Conservation (phyloP, 2,888 invertebrate genomes). For the Lithophane leautieri region DNA sequence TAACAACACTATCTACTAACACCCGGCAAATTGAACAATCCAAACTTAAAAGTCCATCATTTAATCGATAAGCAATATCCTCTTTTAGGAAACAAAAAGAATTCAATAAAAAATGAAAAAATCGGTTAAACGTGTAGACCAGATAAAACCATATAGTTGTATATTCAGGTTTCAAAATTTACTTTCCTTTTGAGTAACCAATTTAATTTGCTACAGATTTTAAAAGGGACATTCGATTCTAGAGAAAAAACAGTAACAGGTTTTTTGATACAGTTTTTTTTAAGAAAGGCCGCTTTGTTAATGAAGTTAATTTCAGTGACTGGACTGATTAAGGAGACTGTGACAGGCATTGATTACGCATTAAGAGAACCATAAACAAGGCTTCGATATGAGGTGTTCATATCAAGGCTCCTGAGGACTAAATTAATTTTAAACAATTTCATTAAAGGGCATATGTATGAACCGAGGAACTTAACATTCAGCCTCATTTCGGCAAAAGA, state of each 20-base stretch:
- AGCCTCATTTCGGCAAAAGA: slow-evolving; percentile 57
- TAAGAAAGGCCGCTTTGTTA: slow-evolving; percentile 81
- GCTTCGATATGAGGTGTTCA: slow-evolving; percentile 31
- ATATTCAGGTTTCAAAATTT: slow-evolving; percentile 69
- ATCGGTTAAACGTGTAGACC: slow-evolving; percentile 9
- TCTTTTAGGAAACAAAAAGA: slow-evolving; percentile 3
- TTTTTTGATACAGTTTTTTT: slow-evolving; percentile 80
- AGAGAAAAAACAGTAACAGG: slow-evolving; percentile 77
- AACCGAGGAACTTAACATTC: slow-evolving; percentile 23
- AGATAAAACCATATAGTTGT: slow-evolving; percentile 59
- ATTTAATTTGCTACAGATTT: slow-evolving; percentile 78
- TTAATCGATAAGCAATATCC: slow-evolving; percentile 27
- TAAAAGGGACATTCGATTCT: slow-evolving; percentile 78
- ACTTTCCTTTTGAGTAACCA: slow-evolving; percentile 71
- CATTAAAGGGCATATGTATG: neutral
- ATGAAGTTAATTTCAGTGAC: slow-evolving; percentile 84
- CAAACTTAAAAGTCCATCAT: slow-evolving; percentile 11
- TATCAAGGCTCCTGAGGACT: slow-evolving; percentile 41
- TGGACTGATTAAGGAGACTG: slow-evolving; percentile 80
- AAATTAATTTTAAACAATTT: slow-evolving; percentile 30
- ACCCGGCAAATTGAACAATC: slow-evolving; percentile 44
- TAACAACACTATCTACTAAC: slow-evolving; percentile 44
- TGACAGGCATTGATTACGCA: slow-evolving; percentile 78
- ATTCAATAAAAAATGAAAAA: neutral
- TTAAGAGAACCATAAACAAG: slow-evolving; percentile 65